Base-by-base conservation (phyloP, 2,888 invertebrate species). In the Mesorhabditis sp. region DNA sequence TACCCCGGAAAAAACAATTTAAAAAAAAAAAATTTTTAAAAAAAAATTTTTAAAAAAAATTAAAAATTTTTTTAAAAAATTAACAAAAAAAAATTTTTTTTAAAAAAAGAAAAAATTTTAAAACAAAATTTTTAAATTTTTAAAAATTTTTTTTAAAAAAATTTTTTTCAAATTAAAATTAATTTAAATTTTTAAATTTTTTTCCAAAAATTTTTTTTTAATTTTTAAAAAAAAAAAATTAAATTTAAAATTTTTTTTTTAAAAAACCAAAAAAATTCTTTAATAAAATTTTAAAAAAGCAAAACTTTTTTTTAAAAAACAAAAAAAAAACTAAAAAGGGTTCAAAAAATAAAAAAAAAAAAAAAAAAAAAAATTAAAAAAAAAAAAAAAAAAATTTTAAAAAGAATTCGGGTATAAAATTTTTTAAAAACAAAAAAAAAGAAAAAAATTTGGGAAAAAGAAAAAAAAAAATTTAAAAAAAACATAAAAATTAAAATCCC, bases 301-400 rank as follows among this genome's bases (percentile, higher is more conserved):
- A 87, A 90, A 85, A 85, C 90, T 76, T 50, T 76, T 72, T 74
- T 85, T 79, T 71, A 84, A 68, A 67, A 66, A 72, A 43, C 76
- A 68, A 67, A 78, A 74, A 73, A 68, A 77, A 61, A 65, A 45
- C 68, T 77, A 72, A 65, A 77, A 45, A 71, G 73, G 71, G 58
- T 71, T 73, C 74, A 72, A 75, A 72, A 74, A 67, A 70, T 69
- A 70, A 73, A 73, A 77, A 73, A 79, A 89, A 87, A 87, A 90
- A 85, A 84, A 90, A 72, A 61, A 74, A 76, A 78, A 85, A n/a
- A n/a, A n/a, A n/a, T n/a, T 77, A 70, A 67, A 45, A 75, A 67
- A 72, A 67, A 70, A 43, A 41, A 41, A 68, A 10, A 70, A 69
- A 65, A 63, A 65, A 65, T 43, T 15, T 67, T n/a, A 66, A 68